Evolutionary conservation across 2,888 invertebrate genomes (phyloP).

Genomic region (Andrena bicolor): DNA sequence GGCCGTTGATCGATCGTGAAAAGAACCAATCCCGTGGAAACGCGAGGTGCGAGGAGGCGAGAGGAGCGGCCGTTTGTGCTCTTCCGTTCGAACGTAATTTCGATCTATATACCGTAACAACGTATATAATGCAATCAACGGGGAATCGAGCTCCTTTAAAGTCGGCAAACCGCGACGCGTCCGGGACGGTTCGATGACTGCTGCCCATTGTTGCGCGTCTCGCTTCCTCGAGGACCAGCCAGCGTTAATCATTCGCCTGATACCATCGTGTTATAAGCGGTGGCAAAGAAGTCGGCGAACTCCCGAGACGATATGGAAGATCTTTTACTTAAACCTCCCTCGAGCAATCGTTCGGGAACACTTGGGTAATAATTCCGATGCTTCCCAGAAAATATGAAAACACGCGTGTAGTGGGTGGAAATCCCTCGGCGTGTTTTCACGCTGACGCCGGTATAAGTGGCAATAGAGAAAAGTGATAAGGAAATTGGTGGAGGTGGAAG

Average conservation of each 20-base stretch:
- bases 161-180: slow-evolving; percentile 21
- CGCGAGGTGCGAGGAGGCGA: slow-evolving; percentile 17
- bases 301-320: no score
- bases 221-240: background rate
- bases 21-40: slow-evolving; percentile 57
- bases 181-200: slow-evolving; percentile 16
- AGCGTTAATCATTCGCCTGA: background rate
- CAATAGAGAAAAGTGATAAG: no score
- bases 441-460: no score
- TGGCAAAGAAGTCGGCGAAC: no score
- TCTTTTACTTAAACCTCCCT: no score
- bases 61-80: slow-evolving; percentile 17
- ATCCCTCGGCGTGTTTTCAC: no score
- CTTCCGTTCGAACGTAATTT: slow-evolving; percentile 56
- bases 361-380: no score
- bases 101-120: slow-evolving; percentile 56
- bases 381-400: no score
- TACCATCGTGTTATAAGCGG: no score
- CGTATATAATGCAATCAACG: slow-evolving; percentile 53
- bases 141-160: slow-evolving; percentile 45
- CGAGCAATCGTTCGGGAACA: no score
- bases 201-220: slow-evolving; percentile 13
- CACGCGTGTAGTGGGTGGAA: no score
- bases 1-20: slow-evolving; percentile 55
- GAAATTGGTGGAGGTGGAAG: no score